Evolutionary conservation across 2,888 invertebrate species (phyloP).

Genomic region (Lissocephala sabroskyi): DNA sequence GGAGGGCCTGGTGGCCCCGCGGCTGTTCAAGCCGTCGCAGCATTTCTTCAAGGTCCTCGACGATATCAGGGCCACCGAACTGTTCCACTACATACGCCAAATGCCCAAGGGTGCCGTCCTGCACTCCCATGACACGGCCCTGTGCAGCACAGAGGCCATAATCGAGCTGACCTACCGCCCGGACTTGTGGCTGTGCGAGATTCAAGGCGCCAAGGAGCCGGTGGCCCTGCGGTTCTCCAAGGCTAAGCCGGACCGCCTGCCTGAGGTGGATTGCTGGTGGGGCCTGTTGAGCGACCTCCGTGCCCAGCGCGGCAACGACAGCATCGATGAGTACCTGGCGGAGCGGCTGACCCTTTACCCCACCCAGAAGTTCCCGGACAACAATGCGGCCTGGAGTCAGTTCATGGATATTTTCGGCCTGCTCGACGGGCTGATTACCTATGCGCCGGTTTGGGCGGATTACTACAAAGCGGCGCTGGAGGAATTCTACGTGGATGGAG

Average conservation of each 20-base stretch:
- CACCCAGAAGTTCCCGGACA: slow-evolving; percentile 73
- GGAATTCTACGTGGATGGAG: slow-evolving; percentile 78
- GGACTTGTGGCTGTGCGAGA: slow-evolving; percentile 74
- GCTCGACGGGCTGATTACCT: slow-evolving; percentile 75
- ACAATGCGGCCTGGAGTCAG: slow-evolving; percentile 76
- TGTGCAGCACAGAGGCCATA: slow-evolving; percentile 77
- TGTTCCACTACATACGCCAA: slow-evolving; percentile 78
- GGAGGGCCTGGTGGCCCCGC: slow-evolving; percentile 75
- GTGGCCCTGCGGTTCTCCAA: slow-evolving; percentile 45
- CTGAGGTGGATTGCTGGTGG: slow-evolving; percentile 47
- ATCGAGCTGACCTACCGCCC: slow-evolving; percentile 78
- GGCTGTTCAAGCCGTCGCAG: slow-evolving; percentile 77
- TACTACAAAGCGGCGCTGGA: slow-evolving; percentile 78
- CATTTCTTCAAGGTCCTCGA: slow-evolving; percentile 79
- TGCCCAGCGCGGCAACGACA: slow-evolving; percentile 26
- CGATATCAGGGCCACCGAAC: slow-evolving; percentile 76
- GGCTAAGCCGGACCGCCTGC: slow-evolving; percentile 21
- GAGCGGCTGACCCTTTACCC: slow-evolving; percentile 76
- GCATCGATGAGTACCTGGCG: slow-evolving; percentile 75
- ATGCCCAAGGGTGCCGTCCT: slow-evolving; percentile 85
- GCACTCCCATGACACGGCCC: slow-evolving; percentile 80
- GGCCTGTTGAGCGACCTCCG: slow-evolving; percentile 50
- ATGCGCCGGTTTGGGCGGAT: slow-evolving; percentile 78
- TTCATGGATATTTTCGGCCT: slow-evolving; percentile 76
- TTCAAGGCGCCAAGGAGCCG: slow-evolving; percentile 25